phyloP scores from a whole-genome alignment of 2,888 invertebrate species.

The Phlogophora meticulosa region DNA sequence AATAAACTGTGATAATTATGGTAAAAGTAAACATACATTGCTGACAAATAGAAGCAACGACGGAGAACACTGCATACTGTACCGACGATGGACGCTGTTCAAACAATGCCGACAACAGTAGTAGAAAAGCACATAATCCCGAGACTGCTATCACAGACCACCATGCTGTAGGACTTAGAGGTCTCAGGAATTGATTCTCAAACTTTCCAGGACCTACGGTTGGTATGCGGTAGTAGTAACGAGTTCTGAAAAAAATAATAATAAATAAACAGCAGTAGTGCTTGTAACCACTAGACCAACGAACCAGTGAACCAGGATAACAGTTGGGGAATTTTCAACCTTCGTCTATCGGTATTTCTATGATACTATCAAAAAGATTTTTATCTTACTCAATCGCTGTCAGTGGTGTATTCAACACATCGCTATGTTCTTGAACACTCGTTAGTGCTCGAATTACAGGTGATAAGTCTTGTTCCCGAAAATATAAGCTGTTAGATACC shows the following conservation, averaged over 20 bases:
- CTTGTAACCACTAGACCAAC: not conserved
- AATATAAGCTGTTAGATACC: constrained; percentile 73
- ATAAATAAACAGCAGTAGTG: too few species aligned
- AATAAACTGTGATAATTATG: too few species aligned
- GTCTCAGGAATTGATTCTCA: constrained; percentile 87
- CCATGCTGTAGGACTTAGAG: constrained; percentile 84
- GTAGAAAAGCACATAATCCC: constrained; percentile 74
- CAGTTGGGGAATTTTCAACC: constrained; percentile 9
- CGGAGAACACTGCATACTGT: constrained; percentile 83
- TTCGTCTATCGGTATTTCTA: too few species aligned
- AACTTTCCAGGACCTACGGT: constrained; percentile 80
- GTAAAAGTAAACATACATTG: constrained; percentile 78
- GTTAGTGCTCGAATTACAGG: constrained; percentile 69
- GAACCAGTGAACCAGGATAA: not conserved
- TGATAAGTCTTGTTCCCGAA: constrained; percentile 78
- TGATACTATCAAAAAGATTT: too few species aligned
- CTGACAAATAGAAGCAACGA: constrained; percentile 83
- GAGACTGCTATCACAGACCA: constrained; percentile 74
- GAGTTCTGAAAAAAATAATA: constrained; percentile 78
- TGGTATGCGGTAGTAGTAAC: constrained; percentile 82
- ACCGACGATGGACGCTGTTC: constrained; percentile 76
- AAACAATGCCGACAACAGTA: constrained; percentile 77
- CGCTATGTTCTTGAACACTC: constrained; percentile 62
- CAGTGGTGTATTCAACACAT: constrained; percentile 69
- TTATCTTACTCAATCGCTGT: constrained; percentile 77